phyloP scores from a whole-genome alignment of 2,113 vertebrate genomes.

The Leptosomus discolor region DNA sequence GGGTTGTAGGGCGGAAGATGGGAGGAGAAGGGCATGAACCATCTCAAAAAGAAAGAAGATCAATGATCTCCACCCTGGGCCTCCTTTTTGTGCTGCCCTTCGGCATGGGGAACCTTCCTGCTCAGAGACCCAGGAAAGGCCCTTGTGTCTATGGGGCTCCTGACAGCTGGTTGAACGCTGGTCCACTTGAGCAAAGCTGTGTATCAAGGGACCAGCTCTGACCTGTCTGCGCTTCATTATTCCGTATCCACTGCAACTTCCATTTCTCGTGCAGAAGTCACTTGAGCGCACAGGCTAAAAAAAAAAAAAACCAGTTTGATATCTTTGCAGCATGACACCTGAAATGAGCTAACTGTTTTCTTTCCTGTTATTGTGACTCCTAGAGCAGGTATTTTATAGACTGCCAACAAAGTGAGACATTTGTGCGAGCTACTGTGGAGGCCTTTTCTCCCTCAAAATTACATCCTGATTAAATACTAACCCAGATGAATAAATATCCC shows the following conservation, averaged over 20 bases:
- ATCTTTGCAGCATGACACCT: not conserved
- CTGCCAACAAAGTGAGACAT: not conserved
- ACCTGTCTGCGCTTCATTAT: not conserved
- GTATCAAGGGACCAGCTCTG: not conserved
- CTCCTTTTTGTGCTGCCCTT: not conserved
- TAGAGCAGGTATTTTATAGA: not conserved
- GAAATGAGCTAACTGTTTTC: not conserved
- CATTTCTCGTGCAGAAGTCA: not conserved
- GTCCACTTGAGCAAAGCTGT: not conserved
- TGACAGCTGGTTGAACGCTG: fast-evolving
- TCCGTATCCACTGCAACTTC: not conserved
- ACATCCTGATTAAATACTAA: not conserved
- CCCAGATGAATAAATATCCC: not conserved
- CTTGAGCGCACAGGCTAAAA: not conserved
- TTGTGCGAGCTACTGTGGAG: not conserved
- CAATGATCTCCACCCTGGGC: not conserved
- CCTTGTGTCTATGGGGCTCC: not conserved
- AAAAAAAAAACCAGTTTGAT: not conserved
- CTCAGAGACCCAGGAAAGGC: not conserved
- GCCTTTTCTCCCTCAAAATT: not conserved
- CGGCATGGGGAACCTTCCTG: fast-evolving
- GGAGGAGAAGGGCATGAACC: not conserved
- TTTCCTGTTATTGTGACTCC: not conserved
- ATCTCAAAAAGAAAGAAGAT: not conserved
- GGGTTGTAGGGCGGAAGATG: not conserved